Conservation (phyloP, 2,888 invertebrate species). For the Blera fallax region DNA sequence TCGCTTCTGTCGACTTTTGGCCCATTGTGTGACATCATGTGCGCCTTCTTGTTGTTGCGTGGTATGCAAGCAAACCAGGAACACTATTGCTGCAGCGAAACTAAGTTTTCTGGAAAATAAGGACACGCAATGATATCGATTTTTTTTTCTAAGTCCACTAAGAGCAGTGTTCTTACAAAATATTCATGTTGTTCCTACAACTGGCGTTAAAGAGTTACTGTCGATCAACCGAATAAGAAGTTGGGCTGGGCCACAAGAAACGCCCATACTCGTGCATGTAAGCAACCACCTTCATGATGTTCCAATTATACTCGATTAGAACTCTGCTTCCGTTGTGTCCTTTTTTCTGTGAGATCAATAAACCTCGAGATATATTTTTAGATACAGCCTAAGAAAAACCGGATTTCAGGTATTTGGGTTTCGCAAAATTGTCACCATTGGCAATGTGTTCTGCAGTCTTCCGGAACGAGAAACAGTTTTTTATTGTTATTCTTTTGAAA, state of each 20-base stretch:
- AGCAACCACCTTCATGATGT: background rate
- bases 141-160: background rate
- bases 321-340: background rate
- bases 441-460: background rate
- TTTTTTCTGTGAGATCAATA: background rate
- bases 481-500: background rate
- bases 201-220: background rate
- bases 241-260: background rate
- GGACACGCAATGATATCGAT: background rate
- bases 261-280: background rate
- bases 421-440: background rate
- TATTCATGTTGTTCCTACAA: constrained; percentile 16
- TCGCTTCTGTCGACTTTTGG: constrained; percentile 46
- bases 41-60: background rate
- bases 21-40: constrained; percentile 28
- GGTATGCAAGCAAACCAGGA: background rate
- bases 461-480: background rate
- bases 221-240: background rate
- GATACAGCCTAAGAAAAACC: background rate
- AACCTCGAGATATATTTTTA: background rate
- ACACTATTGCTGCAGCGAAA: background rate
- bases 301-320: background rate
- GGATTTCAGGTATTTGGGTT: background rate
- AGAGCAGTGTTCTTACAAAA: constrained; percentile 16
- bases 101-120: constrained; percentile 1